phyloP scores from a whole-genome alignment of 2,113 vertebrate genomes.

The Etia nguti region DNA sequence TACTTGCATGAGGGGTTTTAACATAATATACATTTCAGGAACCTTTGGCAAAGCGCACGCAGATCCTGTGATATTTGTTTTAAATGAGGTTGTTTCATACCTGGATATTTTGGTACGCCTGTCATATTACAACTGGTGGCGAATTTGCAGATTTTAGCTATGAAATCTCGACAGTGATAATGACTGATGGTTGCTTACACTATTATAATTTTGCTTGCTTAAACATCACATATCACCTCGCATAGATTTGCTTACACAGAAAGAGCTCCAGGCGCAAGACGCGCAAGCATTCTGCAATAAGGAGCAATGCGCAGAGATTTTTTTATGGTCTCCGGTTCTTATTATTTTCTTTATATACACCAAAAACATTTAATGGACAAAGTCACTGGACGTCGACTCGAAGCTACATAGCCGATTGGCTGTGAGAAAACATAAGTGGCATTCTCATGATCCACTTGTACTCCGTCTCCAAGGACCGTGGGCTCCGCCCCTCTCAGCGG shows the following conservation, averaged over 20 bases:
- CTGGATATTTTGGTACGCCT: neutral
- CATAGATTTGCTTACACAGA: neutral
- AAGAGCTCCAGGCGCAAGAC: neutral
- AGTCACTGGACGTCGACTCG: neutral
- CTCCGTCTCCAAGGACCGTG: constrained; percentile 49
- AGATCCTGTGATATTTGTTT: neutral
- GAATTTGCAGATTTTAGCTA: neutral
- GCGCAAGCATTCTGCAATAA: neutral
- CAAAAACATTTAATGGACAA: neutral
- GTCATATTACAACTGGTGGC: neutral
- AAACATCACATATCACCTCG: neutral
- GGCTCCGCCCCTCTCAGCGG: constrained; percentile 49
- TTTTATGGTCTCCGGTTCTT: neutral
- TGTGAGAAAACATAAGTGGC: constrained; percentile 25
- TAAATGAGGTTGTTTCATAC: neutral
- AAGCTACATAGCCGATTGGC: constrained; percentile 43
- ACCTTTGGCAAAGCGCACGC: neutral
- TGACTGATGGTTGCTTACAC: neutral
- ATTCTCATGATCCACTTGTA: constrained; percentile 36
- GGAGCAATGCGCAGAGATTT: neutral
- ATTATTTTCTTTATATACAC: neutral
- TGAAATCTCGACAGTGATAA: neutral
- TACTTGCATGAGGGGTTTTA: neutral
- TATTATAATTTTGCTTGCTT: neutral
- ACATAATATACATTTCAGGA: neutral